Conservation (phyloP, 2,888 invertebrate genomes). For the Campaea margaritaria region DNA sequence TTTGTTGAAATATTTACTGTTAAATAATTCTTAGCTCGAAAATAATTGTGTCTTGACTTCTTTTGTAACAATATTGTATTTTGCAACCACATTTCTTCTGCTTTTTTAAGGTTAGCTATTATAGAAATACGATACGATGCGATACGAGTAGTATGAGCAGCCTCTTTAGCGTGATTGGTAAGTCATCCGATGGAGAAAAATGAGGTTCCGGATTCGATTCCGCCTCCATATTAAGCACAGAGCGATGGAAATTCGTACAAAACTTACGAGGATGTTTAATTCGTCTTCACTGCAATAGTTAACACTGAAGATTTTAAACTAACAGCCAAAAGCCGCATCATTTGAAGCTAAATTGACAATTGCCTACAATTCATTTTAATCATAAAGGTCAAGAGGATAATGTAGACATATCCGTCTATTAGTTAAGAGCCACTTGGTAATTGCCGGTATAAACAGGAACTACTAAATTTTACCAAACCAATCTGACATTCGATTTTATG, state of each 20-base stretch:
- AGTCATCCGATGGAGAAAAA: too few species aligned
- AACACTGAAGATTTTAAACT: background rate
- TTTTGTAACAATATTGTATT: too few species aligned
- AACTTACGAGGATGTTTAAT: too few species aligned
- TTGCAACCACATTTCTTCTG: background rate
- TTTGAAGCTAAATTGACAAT: constrained; percentile 18
- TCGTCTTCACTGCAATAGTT: too few species aligned
- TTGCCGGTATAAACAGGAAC: background rate
- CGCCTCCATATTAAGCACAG: too few species aligned
- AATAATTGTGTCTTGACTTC: background rate
- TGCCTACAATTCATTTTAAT: constrained; percentile 20
- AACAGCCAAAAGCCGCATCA: constrained; percentile 5
- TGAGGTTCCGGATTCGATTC: too few species aligned
- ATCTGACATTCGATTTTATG: background rate
- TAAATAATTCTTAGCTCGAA: constrained; percentile 1
- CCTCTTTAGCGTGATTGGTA: too few species aligned
- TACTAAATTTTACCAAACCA: background rate
- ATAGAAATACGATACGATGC: too few species aligned
- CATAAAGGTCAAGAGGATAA: constrained; percentile 19
- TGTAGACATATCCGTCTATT: constrained; percentile 1
- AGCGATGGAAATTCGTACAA: background rate
- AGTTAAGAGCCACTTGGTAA: background rate
- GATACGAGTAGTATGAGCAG: too few species aligned
- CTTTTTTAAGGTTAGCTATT: too few species aligned
- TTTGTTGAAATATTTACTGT: constrained; percentile 12